A percentile compares a stretch with the other conserved stretches of the same genome.
phyloP scores from a whole-genome alignment of 2,888 invertebrate genomes.

The Thelaira solivaga region DNA sequence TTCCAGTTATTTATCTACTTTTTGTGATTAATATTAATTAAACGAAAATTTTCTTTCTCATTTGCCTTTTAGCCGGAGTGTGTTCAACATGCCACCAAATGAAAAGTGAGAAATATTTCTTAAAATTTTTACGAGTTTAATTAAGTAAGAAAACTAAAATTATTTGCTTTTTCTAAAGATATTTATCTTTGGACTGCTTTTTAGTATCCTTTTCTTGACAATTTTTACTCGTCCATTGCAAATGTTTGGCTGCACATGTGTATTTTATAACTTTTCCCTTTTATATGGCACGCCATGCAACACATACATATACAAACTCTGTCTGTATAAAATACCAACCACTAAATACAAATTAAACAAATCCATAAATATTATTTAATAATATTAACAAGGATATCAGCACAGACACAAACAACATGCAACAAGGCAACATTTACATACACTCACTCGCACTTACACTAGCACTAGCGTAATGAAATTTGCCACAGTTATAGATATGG shows the following conservation, averaged over 20 bases:
- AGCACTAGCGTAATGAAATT: too few relatives aligned
- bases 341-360: conserved; percentile 77
- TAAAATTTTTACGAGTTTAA: too few relatives aligned
- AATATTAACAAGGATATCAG: conserved; percentile 76
- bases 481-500: conserved; percentile 4
- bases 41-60: too few relatives aligned
- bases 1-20: too few relatives aligned
- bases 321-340: conserved; percentile 50
- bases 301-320: not conserved
- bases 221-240: not conserved
- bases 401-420: conserved; percentile 57
- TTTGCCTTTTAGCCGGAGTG: too few relatives aligned
- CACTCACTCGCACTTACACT: not conserved
- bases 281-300: not conserved
- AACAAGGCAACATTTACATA: conserved; percentile 1
- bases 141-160: too few relatives aligned
- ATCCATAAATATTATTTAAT: conserved; percentile 77
- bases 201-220: too few relatives aligned
- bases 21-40: too few relatives aligned
- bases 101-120: too few relatives aligned
- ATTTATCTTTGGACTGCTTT: too few relatives aligned
- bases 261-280: not conserved
- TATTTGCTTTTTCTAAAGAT: too few relatives aligned
- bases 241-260: not conserved
- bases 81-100: too few relatives aligned